phyloP scores from a whole-genome alignment of 2,888 invertebrate species.

The Incurvaria masculella region DNA sequence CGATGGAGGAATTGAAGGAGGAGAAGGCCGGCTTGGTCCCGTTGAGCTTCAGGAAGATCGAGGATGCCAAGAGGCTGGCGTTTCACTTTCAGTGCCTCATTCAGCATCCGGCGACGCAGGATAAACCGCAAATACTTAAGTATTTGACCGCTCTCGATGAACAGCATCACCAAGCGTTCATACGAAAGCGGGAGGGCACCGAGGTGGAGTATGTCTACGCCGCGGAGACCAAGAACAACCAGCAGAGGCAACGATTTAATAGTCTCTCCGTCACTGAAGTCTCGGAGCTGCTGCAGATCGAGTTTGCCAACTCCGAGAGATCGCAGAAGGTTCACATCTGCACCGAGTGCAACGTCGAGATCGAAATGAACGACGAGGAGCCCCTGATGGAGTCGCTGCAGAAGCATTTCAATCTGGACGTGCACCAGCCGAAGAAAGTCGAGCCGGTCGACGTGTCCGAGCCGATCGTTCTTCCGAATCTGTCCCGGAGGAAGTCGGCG shows the following conservation, averaged over 20 bases:
- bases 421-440: constrained; percentile 36
- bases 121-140: constrained; percentile 25
- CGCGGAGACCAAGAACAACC: constrained; percentile 43
- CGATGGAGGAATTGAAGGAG: constrained; percentile 25
- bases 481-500: constrained; percentile 42
- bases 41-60: constrained; percentile 39
- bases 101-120: constrained; percentile 34
- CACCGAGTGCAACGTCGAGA: constrained; percentile 44
- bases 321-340: constrained; percentile 45
- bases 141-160: constrained; percentile 34
- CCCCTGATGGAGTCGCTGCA: constrained; percentile 47
- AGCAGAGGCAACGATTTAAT: constrained; percentile 45
- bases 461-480: constrained; percentile 39
- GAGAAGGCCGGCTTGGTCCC: constrained; percentile 33
- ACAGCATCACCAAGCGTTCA: constrained; percentile 33
- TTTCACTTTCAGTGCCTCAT: constrained; percentile 35
- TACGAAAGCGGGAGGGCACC: constrained; percentile 35
- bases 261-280: constrained; percentile 47
- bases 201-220: constrained; percentile 49
- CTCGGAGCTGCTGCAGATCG: constrained; percentile 41
- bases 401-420: constrained; percentile 39
- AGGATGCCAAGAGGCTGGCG: constrained; percentile 39
- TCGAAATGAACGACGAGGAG: constrained; percentile 41
- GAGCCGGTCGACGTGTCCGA: constrained; percentile 47
- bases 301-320: constrained; percentile 27